These are phyloP conservation scores for Aquatica leii DNA, from an alignment of 2,888 invertebrate species.

Conservation along the genomic window DNA sequence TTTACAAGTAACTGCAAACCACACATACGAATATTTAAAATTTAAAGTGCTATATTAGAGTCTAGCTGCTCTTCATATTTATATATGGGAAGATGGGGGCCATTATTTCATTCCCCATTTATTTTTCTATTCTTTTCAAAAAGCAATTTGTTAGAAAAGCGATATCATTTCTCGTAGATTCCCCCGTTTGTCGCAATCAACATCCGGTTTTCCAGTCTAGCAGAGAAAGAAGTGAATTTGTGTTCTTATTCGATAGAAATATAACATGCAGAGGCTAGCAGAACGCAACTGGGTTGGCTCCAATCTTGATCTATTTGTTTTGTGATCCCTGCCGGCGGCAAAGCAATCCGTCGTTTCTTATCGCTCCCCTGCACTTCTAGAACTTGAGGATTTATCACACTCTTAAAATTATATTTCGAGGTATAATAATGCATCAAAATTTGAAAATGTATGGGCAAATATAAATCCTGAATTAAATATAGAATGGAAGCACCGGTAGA, in stretches of 20 bases:
- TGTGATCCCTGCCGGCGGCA: constrained; percentile 60
- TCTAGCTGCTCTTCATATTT: constrained; percentile 2
- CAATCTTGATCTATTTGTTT: constrained; percentile 62
- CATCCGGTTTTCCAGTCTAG: constrained; percentile 60
- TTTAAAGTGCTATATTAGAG: not conserved
- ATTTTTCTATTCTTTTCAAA: constrained; percentile 50
- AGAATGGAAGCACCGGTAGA: constrained; percentile 57
- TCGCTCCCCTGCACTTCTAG: constrained; percentile 56
- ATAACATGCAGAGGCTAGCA: constrained; percentile 58
- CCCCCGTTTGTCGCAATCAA: constrained; percentile 60
- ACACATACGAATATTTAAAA: constrained; percentile 9
- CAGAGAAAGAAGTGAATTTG: constrained; percentile 57
- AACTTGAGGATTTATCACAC: constrained; percentile 51
- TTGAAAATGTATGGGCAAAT: constrained; percentile 59
- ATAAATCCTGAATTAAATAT: constrained; percentile 63
- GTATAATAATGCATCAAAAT: constrained; percentile 62
- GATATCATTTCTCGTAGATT: constrained; percentile 57
- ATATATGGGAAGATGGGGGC: constrained; percentile 12
- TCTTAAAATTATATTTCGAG: constrained; percentile 59
- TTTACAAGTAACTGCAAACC: constrained; percentile 6
- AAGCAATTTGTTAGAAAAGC: constrained; percentile 54
- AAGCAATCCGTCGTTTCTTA: constrained; percentile 58
- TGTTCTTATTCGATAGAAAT: constrained; percentile 47
- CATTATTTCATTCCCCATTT: constrained; percentile 47
- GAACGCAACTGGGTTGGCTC: constrained; percentile 53